These are phyloP conservation scores for Mesoclemmys tuberculata DNA, from an alignment of 2,113 vertebrate species.

Conservation along the genomic window DNA sequence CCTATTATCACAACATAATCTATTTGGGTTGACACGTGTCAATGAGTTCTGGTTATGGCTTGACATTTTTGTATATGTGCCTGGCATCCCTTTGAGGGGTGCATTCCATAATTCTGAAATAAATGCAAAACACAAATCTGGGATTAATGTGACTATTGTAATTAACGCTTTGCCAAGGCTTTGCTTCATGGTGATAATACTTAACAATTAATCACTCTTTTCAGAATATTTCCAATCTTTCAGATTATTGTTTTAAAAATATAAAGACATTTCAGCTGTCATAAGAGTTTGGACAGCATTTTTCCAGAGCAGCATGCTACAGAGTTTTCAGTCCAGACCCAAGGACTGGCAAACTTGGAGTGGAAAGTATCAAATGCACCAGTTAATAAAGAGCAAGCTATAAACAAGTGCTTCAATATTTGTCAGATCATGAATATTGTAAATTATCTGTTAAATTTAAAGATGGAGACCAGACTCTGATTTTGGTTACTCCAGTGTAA, in stretches of 20 bases:
- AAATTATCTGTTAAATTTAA: not conserved
- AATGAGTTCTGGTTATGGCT: not conserved
- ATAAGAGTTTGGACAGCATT: not conserved
- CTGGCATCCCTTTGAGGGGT: not conserved
- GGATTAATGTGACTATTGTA: not conserved
- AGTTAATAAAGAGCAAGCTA: constrained; percentile 46
- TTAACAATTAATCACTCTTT: not conserved
- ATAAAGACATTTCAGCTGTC: not conserved
- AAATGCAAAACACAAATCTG: constrained; percentile 20
- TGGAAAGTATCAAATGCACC: constrained; percentile 18
- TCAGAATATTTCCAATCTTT: constrained; percentile 29
- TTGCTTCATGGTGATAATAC: constrained; percentile 6
- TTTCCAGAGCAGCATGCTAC: not conserved
- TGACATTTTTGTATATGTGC: not conserved
- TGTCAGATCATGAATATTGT: not conserved
- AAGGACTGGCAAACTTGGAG: constrained; percentile 49
- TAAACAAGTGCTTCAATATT: constrained; percentile 49
- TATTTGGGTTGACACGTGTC: not conserved
- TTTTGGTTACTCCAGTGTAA: not conserved
- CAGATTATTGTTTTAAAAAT: constrained; percentile 16
- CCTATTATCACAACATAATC: not conserved
- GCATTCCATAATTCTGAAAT: not conserved
- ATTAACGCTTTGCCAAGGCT: not conserved
- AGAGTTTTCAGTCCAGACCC: constrained; percentile 21
- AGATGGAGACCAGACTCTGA: not conserved